These are phyloP conservation scores for Helleia helle DNA, from an alignment of 2,888 invertebrate genomes.

Conservation along the genomic window DNA sequence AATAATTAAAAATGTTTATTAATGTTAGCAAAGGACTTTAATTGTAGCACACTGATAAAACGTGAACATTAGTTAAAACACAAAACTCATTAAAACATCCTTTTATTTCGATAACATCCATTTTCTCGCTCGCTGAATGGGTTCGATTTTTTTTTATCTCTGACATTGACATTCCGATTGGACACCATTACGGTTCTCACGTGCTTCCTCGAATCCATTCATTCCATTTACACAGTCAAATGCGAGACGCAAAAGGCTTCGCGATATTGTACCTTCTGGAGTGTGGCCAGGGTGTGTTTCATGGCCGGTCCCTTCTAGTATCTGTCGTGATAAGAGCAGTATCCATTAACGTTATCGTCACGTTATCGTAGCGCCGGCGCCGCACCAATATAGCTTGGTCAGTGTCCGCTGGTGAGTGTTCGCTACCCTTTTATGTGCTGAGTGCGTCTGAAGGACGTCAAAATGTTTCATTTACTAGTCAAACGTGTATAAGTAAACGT, in stretches of 20 bases:
- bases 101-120: conserved; percentile 13
- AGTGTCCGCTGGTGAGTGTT: conserved; percentile 33
- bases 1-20: no score
- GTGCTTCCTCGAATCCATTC: conserved; percentile 64
- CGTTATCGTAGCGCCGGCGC: conserved; percentile 67
- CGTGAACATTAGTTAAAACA: neutral
- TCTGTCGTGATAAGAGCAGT: conserved; percentile 52
- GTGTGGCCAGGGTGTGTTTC: conserved; percentile 18
- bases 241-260: conserved; percentile 19
- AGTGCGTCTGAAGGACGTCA: conserved; percentile 3
- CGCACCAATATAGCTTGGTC: conserved; percentile 44
- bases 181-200: conserved; percentile 50
- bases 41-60: no score
- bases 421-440: conserved; percentile 20
- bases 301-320: conserved; percentile 28
- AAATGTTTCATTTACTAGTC: no score
- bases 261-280: conserved; percentile 33
- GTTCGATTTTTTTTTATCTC: conserved; percentile 41
- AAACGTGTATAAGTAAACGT: no score
- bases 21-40: no score
- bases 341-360: conserved; percentile 66
- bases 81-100: neutral
- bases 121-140: conserved; percentile 33
- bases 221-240: conserved; percentile 38
- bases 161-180: conserved; percentile 57